phyloP scores from a whole-genome alignment of 2,888 invertebrate genomes.

The Tetropium fuscum region DNA sequence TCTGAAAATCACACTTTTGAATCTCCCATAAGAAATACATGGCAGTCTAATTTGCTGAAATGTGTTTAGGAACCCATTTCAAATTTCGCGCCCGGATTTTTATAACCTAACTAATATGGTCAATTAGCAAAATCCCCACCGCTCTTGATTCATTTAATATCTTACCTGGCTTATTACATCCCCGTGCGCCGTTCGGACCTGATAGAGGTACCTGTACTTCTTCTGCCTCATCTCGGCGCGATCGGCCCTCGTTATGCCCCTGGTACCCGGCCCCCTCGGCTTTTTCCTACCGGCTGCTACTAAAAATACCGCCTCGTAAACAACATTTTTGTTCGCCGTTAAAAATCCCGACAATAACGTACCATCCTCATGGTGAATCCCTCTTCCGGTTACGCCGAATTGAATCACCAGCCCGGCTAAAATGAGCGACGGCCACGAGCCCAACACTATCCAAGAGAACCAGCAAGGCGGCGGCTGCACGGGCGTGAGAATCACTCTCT shows the following conservation, averaged over 20 bases:
- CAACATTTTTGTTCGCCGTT: not conserved
- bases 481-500: conserved; percentile 72
- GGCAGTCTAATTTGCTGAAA: too few relatives aligned
- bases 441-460: conserved; percentile 80
- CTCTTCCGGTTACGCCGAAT: conserved; percentile 76
- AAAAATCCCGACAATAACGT: conserved; percentile 49
- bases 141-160: not conserved
- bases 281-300: conserved; percentile 67
- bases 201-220: conserved; percentile 89
- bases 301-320: conserved; percentile 41
- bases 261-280: conserved; percentile 61
- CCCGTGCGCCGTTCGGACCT: conserved; percentile 89
- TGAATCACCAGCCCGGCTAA: conserved; percentile 78
- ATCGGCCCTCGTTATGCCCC: conserved; percentile 77
- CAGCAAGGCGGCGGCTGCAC: conserved; percentile 73
- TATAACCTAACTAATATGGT: too few relatives aligned
- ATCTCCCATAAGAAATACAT: too few relatives aligned
- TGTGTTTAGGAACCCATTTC: too few relatives aligned
- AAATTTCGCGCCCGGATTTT: too few relatives aligned
- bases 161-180: conserved; percentile 89
- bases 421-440: conserved; percentile 79
- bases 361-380: conserved; percentile 75
- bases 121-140: not conserved
- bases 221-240: conserved; percentile 84
- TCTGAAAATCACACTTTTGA: too few relatives aligned